phyloP scores from a whole-genome alignment of 35 echinoderm and acorn worm genomes.

The Amphiura filiformis region DNA sequence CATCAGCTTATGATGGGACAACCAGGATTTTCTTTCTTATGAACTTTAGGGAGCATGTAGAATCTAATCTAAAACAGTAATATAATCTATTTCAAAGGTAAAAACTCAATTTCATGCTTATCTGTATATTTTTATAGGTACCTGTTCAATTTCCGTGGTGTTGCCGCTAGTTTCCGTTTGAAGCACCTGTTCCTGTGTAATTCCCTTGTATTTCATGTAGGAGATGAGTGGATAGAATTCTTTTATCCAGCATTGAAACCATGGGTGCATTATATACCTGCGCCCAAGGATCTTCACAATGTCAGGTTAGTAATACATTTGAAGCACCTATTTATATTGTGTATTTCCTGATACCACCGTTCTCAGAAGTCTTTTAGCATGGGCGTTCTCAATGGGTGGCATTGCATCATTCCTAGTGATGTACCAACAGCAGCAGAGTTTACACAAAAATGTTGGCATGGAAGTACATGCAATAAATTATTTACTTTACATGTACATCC shows the following conservation, averaged over 20 bases:
- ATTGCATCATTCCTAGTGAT: background rate
- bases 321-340: background rate
- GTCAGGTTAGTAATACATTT: conserved; percentile 44
- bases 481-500: too few relatives aligned
- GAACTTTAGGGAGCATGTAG: too few relatives aligned
- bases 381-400: background rate
- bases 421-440: background rate
- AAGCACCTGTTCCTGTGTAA: conserved; percentile 97
- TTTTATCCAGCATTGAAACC: conserved; percentile 94
- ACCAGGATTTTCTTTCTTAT: too few relatives aligned
- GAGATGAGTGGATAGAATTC: conserved; percentile 92
- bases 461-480: too few relatives aligned
- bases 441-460: background rate
- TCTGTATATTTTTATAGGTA: conserved; percentile 58
- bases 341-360: background rate
- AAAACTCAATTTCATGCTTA: too few relatives aligned
- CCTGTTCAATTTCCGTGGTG: conserved; percentile 97
- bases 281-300: conserved; percentile 62
- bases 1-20: too few relatives aligned
- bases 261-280: conserved; percentile 98
- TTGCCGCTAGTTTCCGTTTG: conserved; percentile 92
- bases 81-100: too few relatives aligned
- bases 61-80: too few relatives aligned
- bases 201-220: conserved; percentile 98
- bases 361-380: background rate